Evolutionary conservation across 1,140 invertebrate species (phyloP).

Genomic region (Hyphantria cunea): DNA sequence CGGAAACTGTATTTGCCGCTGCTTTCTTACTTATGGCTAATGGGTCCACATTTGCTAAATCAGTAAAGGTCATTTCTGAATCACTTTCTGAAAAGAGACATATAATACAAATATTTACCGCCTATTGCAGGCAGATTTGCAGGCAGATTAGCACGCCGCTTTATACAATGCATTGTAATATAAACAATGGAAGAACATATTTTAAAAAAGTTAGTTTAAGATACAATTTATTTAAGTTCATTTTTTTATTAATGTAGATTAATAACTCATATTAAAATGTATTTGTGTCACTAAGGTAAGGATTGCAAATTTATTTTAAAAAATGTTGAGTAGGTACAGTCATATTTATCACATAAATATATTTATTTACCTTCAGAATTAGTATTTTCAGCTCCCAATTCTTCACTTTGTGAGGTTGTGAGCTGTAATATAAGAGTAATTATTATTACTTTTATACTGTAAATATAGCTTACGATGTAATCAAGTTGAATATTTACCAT

Average conservation of each 20-base stretch:
- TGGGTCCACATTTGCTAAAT: constrained; percentile 49
- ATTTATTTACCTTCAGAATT: constrained; percentile 56
- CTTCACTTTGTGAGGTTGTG: constrained; percentile 33
- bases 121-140: not conserved
- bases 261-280: no score
- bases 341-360: not conserved
- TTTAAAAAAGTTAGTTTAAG: no score
- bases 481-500: constrained; percentile 45
- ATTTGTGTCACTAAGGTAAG: no score
- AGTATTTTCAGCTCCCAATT: constrained; percentile 44
- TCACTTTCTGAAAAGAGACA: constrained; percentile 58
- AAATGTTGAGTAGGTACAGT: no score
- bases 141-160: no score
- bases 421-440: constrained; percentile 38
- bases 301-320: no score
- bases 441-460: not conserved
- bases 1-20: not conserved
- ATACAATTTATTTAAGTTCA: no score
- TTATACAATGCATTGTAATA: no score
- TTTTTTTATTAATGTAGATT: no score
- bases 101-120: not conserved
- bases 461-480: not conserved
- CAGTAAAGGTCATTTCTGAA: constrained; percentile 48
- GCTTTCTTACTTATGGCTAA: constrained; percentile 4
- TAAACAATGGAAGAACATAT: no score